Evolutionary conservation across 2,797 vertebrate genomes (phyloP), one percentile per base, ranked within the genome.

Genomic region (Remorina albescens): DNA sequence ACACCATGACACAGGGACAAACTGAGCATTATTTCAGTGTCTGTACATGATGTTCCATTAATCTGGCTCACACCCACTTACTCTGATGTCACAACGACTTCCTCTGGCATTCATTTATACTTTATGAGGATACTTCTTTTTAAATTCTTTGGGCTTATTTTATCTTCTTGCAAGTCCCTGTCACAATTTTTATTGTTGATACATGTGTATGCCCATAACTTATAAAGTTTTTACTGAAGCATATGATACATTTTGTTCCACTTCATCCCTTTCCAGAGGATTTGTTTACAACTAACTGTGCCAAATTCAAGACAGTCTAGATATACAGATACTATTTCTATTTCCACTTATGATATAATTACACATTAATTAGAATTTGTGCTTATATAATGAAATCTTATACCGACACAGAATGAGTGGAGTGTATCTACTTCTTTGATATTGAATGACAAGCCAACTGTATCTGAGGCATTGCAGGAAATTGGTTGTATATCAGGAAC

Each of bases 301-400:
- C 58, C 51, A 68, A 41, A 58, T 42, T 50, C 28, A 61, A 59
- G 46, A 56, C 23, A 63, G 57, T 30, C 64, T 11, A n/a, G n/a
- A n/a, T n/a, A n/a, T n/a, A n/a, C n/a, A n/a, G n/a, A n/a, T n/a
- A n/a, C 19, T 56, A 18, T 46, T 50, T 34, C 46, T 76, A 49
- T 59, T 85, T 70, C 41, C 11, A 51, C 56, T 66, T 34, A 64
- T 86, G 79, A 80, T 67, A 60, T 75, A 74, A 86, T 61, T 21
- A 25, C 0, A 25, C 19, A 13, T 55, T 61, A 15, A 64, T 68
- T 18, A 59, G 15, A 68, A 70, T 51, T 15, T 50, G 3, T 61
- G 37, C 18, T 82, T 68, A 76, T 73, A 49, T 55, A 82, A 75
- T 54, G 63, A 34, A 36, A 39, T 39, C 21, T 68, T 12, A 30